Percentiles rank a stretch among this genome's conserved stretches.
Conservation (phyloP, 1,140 invertebrate species). For the Megalopta genalis region DNA sequence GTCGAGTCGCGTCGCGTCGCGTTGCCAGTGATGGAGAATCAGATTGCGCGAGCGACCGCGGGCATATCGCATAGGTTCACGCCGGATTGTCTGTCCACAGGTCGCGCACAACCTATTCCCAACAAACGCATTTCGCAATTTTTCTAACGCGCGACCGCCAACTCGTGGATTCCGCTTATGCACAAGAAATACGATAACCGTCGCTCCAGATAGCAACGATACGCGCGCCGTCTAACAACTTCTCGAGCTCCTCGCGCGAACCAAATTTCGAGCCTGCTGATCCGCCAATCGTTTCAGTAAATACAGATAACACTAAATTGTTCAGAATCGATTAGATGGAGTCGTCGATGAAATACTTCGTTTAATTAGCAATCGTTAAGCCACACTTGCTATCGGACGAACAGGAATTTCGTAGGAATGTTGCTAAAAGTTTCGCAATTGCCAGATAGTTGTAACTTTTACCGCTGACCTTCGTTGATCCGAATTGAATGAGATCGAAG, state of each 20-base stretch:
- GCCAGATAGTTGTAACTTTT: no score
- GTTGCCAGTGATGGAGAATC: constrained; percentile 44
- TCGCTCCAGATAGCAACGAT: background rate
- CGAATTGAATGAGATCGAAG: no score
- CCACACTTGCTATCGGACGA: no score
- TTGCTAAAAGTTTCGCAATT: constrained; percentile 9
- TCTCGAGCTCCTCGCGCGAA: background rate
- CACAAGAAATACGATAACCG: constrained; percentile 7
- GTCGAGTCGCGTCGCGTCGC: background rate
- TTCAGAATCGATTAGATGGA: background rate
- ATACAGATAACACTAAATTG: background rate
- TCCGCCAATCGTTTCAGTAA: background rate
- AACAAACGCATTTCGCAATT: background rate
- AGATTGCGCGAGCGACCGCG: constrained; percentile 27
- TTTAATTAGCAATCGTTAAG: no score
- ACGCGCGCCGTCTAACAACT: background rate
- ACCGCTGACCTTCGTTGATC: no score
- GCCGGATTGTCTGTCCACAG: constrained; percentile 10
- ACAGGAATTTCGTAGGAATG: background rate
- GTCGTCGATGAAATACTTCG: no score
- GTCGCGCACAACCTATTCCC: background rate
- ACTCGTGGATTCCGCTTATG: background rate
- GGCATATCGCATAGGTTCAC: constrained; percentile 20
- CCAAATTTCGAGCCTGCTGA: background rate
- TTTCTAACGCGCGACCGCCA: no score